Evolutionary conservation across 2,888 invertebrate species (phyloP).

Genomic region (Phyto melanocephala): DNA sequence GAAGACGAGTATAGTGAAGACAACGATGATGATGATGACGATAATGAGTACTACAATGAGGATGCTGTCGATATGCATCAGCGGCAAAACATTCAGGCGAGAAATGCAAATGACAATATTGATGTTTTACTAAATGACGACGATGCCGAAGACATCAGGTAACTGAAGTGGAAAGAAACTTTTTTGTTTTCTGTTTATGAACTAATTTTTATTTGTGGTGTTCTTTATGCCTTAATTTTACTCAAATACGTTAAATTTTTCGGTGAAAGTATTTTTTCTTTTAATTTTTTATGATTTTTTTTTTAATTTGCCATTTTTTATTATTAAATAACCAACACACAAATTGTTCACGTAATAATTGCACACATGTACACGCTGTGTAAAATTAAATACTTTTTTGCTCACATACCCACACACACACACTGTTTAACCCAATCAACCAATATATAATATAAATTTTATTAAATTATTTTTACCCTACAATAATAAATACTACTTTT

Average conservation of each 20-base stretch:
- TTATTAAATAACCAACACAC: background rate
- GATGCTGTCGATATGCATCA: slow-evolving; percentile 55
- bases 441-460: background rate
- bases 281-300: slow-evolving; percentile 19
- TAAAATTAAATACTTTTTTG: background rate
- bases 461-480: background rate
- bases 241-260: slow-evolving; percentile 49
- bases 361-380: slow-evolving; percentile 15
- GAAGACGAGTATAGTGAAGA: slow-evolving; percentile 50
- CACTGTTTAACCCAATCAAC: background rate
- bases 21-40: slow-evolving; percentile 64
- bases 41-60: slow-evolving; percentile 68
- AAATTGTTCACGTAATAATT: background rate
- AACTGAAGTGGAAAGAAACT: slow-evolving; percentile 64
- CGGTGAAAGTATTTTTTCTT: slow-evolving; percentile 65
- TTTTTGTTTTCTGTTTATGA: background rate
- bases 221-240: slow-evolving; percentile 13
- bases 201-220: background rate
- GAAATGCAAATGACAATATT: slow-evolving; percentile 60
- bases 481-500: background rate
- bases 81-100: slow-evolving; percentile 57
- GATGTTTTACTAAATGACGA: slow-evolving; percentile 57
- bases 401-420: background rate
- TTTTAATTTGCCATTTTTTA: slow-evolving; percentile 32
- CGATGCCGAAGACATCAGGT: slow-evolving; percentile 76